Evolutionary conservation across 2,888 invertebrate genomes (phyloP), one percentile per base, ranked within the genome.

Genomic region (Eristalis arbustorum): DNA sequence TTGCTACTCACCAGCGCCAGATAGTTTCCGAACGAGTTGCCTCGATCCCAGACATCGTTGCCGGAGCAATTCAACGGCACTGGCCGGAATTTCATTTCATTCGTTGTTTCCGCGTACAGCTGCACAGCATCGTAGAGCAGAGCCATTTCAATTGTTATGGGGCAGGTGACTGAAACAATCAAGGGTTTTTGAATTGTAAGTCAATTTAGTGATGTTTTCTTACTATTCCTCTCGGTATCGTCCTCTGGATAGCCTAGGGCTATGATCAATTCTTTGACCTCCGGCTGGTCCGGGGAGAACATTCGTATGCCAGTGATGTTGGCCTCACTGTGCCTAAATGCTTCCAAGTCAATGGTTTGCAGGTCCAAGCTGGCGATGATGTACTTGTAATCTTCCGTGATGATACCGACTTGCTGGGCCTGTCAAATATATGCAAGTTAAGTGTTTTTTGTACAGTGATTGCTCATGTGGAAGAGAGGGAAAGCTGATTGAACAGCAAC

Each of bases 401-500:
- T 97, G 96, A 98, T 97, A 84, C 98, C 98, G 89, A 98, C 97
- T 93, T 98, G 98, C 93, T 98, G 97, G 22, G 98, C 98, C 93
- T 98, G 97, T 91, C 13, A 74, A 68, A 13, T 49, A 8, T 18
- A 3, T 42, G 14, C 4, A 42, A 1, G 6, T 42, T 14, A 18
- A 10, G 25, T 25, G 25, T 3, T n/a, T n/a, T n/a, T n/a, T n/a
- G n/a, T n/a, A n/a, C 31, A 31, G 4, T 6, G 31, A 31, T 31
- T 31, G 31, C 31, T 31, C 6, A 4, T 3, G 31, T 28, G 31
- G 5, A 4, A 31, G 5, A 31, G 31, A 4, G 6, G 31, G 31
- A 6, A 31, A n/a, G n/a, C n/a, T n/a, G n/a, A n/a, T n/a, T n/a
- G n/a, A n/a, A n/a, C n/a, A n/a, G n/a, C n/a, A n/a, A n/a, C n/a